These are phyloP conservation scores for Holcopasites calliopsidis DNA, from an alignment of 1,140 invertebrate genomes.

Conservation along the genomic window DNA sequence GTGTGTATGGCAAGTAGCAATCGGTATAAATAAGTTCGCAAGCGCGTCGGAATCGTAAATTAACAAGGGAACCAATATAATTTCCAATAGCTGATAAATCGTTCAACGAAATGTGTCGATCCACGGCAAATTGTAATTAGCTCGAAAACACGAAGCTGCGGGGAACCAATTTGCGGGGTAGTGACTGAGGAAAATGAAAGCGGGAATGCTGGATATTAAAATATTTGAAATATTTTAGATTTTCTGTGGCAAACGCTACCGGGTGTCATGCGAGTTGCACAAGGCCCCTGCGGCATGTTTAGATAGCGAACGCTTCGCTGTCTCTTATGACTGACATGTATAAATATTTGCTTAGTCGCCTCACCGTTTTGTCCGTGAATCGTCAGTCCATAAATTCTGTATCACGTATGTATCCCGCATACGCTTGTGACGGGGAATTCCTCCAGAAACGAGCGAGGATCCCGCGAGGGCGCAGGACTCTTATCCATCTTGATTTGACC, in stretches of 20 bases:
- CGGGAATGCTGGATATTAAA: too few relatives aligned
- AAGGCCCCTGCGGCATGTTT: slow-evolving; percentile 55
- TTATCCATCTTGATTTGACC: slow-evolving; percentile 19
- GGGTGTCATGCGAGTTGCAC: slow-evolving; percentile 44
- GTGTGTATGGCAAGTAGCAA: background rate
- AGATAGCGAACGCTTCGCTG: slow-evolving; percentile 62
- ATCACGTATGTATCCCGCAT: slow-evolving; percentile 31
- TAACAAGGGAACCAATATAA: background rate
- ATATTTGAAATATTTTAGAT: too few relatives aligned
- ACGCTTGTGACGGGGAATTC: background rate
- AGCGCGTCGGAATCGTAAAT: background rate
- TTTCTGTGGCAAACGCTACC: slow-evolving; percentile 53
- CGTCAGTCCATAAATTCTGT: slow-evolving; percentile 37
- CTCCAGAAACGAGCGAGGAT: background rate
- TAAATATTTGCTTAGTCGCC: slow-evolving; percentile 67
- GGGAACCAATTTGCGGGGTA: too few relatives aligned
- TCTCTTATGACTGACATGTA: slow-evolving; percentile 65
- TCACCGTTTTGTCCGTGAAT: slow-evolving; percentile 52
- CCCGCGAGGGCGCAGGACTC: slow-evolving; percentile 40
- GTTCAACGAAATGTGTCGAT: background rate
- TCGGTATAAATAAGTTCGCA: background rate
- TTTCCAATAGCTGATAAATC: background rate
- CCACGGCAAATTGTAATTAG: too few relatives aligned
- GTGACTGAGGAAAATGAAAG: too few relatives aligned
- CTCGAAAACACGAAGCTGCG: too few relatives aligned